phyloP scores from a whole-genome alignment of 2,888 invertebrate species.

The Drosophila tanythrix region DNA sequence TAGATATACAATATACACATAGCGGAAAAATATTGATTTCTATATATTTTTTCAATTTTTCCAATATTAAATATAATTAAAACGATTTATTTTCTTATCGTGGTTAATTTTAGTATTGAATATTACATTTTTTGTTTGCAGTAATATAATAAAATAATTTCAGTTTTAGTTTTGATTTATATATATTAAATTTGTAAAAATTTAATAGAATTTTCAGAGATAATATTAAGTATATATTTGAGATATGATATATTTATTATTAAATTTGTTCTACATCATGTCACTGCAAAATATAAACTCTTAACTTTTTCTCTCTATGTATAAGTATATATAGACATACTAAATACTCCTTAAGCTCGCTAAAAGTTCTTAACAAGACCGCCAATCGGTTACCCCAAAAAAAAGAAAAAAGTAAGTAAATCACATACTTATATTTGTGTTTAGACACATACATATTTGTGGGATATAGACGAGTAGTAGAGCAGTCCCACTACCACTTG shows the following conservation, averaged over 20 bases:
- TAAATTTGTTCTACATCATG: not conserved
- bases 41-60: not conserved
- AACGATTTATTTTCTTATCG: too few relatives aligned
- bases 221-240: not conserved
- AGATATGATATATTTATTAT: not conserved
- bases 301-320: not conserved
- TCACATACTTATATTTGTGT: slow-evolving; percentile 5
- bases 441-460: slow-evolving; percentile 12
- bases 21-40: not conserved
- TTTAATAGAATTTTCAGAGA: rapidly evolving
- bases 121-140: too few relatives aligned
- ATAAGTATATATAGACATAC: slow-evolving; percentile 1
- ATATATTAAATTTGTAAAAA: not conserved
- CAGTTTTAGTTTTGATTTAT: not conserved
- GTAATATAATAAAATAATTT: too few relatives aligned
- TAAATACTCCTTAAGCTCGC: slow-evolving; percentile 49
- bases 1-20: not conserved
- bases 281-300: not conserved
- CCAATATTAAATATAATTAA: too few relatives aligned
- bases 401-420: slow-evolving; percentile 4
- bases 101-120: too few relatives aligned
- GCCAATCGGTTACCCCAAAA: slow-evolving; percentile 16
- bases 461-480: slow-evolving; percentile 3
- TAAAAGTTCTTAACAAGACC: slow-evolving; percentile 34
- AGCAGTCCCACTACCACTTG: not conserved